Percentiles rank a stretch among this genome's conserved stretches.
Evolutionary conservation across 2,797 vertebrate genomes (phyloP).

Genomic region (Hippocampus kuda): DNA sequence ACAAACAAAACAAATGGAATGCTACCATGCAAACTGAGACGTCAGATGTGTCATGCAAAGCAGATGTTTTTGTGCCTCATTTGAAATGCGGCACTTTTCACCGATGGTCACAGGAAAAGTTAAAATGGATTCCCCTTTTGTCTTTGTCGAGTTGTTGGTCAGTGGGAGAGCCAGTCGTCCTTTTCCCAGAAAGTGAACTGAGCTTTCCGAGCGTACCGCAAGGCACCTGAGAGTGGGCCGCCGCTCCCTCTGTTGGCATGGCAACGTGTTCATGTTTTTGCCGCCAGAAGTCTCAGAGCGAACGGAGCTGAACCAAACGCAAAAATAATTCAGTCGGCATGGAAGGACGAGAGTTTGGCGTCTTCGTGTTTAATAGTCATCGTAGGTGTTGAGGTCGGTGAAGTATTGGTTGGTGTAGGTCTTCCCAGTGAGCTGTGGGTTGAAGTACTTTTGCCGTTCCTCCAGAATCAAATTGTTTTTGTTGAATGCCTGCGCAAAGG

Average conservation of each 20-base stretch:
- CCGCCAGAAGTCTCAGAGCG: constrained; percentile 50
- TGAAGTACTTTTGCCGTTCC: constrained; percentile 98
- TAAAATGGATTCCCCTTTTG: constrained; percentile 43
- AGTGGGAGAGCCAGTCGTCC: constrained; percentile 38
- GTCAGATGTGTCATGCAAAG: constrained; percentile 54
- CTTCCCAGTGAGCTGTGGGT: constrained; percentile 90
- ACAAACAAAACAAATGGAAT: constrained; percentile 46
- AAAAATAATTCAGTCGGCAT: constrained; percentile 43
- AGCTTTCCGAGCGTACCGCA: constrained; percentile 56
- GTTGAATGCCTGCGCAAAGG: constrained; percentile 82
- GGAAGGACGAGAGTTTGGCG: constrained; percentile 21
- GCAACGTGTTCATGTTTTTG: constrained; percentile 41
- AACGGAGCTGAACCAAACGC: constrained; percentile 46
- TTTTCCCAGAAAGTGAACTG: constrained; percentile 40
- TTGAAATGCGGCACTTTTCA: constrained; percentile 50
- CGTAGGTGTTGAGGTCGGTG: constrained; percentile 95
- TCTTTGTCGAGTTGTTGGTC: constrained; percentile 39
- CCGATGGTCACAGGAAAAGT: constrained; percentile 50
- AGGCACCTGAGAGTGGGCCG: constrained; percentile 60
- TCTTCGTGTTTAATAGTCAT: constrained; percentile 74
- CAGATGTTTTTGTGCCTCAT: constrained; percentile 42
- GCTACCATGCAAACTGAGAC: constrained; percentile 52
- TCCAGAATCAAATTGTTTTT: constrained; percentile 99
- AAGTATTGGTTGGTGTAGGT: constrained; percentile 97
- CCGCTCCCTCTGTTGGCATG: constrained; percentile 52